Conservation (phyloP, 2,888 invertebrate genomes). For the Tupiocoris notatus region DNA sequence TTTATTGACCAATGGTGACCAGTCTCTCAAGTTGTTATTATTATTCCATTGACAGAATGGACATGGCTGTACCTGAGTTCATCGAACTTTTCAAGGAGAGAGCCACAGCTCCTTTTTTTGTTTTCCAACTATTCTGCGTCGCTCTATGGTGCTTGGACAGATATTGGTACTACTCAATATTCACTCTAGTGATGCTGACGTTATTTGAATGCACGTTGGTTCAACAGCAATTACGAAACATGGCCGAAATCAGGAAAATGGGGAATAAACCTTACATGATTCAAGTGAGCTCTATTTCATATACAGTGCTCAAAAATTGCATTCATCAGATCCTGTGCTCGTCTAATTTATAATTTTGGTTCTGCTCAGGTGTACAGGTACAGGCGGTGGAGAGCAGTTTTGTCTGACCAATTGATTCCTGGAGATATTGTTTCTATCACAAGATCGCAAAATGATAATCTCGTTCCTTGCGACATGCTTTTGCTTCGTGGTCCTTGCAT, state of each 20-base stretch:
- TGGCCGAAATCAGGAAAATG: conserved; percentile 99
- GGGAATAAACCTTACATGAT: conserved; percentile 94
- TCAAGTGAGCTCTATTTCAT: conserved; percentile 57
- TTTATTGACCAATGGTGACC: no score
- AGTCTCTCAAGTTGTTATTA: no score
- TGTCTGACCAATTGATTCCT: conserved; percentile 85
- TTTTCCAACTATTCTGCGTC: conserved; percentile 99
- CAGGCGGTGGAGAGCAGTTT: conserved; percentile 81
- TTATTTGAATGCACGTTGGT: conserved; percentile 97
- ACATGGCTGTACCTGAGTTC: conserved; percentile 91
- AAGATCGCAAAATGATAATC: conserved; percentile 81
- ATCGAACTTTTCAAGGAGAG: conserved; percentile 94
- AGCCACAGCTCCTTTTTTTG: conserved; percentile 99
- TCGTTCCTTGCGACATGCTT: conserved; percentile 95
- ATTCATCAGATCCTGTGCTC: neutral
- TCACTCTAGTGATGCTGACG: conserved; percentile 92
- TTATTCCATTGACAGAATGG: conserved; percentile 59
- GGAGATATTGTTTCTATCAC: conserved; percentile 95
- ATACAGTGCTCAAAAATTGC: neutral
- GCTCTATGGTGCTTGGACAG: conserved; percentile 98
- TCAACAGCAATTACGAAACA: conserved; percentile 94
- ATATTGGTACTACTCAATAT: conserved; percentile 97
- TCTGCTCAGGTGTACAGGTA: conserved; percentile 82
- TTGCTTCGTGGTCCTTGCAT: conserved; percentile 93
- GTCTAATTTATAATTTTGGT: neutral